Base-by-base conservation (phyloP, 2,797 vertebrate genomes). In the Cuniculus paca region DNA sequence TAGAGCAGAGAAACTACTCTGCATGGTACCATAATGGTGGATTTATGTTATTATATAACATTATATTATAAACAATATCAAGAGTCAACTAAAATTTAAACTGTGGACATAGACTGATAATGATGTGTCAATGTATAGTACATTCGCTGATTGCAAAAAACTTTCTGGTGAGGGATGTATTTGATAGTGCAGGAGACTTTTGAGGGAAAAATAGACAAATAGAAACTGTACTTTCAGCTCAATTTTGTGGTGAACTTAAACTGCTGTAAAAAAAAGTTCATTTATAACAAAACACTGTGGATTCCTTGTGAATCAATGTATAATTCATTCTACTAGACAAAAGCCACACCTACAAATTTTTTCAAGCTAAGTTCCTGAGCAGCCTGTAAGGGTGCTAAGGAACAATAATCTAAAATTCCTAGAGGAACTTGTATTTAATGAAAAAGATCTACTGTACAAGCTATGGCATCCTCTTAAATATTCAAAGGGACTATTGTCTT, bases 41-140 rank as follows among this genome's bases (percentile, higher is more conserved):
- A 48, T 36, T 85, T 1, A 24, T 58, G 19, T 91, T 77, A 92
- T 75, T 45, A 72, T 58, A 83, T 79, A 88, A 83, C 54, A 82
- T 75, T 77, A 86, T 80, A 39, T 34, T 65, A 65, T 0, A 89
- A 58, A 88, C 6, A 74, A 75, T 10, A 90, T 20, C 16, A 79
- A 92, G 36, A 86, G 42, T 56, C n/a, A 94, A 56, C 61, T 36
- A 28, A 83, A 54, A 86, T 94, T 31, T 85, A 92, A 81, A 70
- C 45, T 84, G 39, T 31, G 10, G 16, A 28, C 28, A 72, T 88
- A 22, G n/a, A 45, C 22, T 70, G 11, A 90, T 48, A 80, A 81
- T 63, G 45, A 93, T 39, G 26, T 39, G 17, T 90, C 42, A 63
- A 2, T 24, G 45, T 54, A 83, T 28, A 31, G 22, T 42, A 84